Base-by-base conservation (phyloP, 2,888 invertebrate genomes). In the Graphium colonna region DNA sequence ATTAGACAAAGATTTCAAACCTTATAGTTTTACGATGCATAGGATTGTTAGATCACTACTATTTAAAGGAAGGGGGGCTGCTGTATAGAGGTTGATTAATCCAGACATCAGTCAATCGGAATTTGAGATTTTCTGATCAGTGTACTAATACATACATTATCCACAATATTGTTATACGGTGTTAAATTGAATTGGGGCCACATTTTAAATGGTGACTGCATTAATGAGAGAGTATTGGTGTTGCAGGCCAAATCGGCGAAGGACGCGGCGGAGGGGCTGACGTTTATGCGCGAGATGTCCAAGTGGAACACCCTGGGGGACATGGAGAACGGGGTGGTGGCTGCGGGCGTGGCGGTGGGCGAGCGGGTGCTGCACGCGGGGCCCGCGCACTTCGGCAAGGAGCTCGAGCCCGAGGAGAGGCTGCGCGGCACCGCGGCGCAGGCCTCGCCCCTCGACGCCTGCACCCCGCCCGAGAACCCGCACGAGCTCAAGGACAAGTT, bases 221-320 rank as follows among this genome's bases (percentile, higher is more conserved):
- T n/a, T n/a, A n/a, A 40, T 10, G 9, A 21, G 3, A 21, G 3
- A 21, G 21, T 3, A 21, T 3, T 21, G 21, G 21, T 17, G 12
- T 61, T 59, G 64, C 66, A 97, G 97, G 98, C 98, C 1, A 93
- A 94, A 71, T 94, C 95, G 8, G 89, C 94, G 0, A 94, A 94
- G 64, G 96, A 97, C 73, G 98, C 97, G 0, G 96, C 97, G 66
- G 96, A 98, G 83, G 98, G 99, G 0, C 87, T 97, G 31, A 91
- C 95, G 10, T 98, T 99, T 76, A 98, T 99, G 97, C 96, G 97
- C 71, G 98, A 99, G 85, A 98, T 99, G 97, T 93, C 97, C 0
- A 96, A 97, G 73, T 88, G 97, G 62, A 96, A 96, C 48, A 95
- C 95, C 63, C 82, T 94, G 57, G 93, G 95, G 70, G 94, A 94